Evolutionary conservation across 2,888 invertebrate genomes (phyloP).

Genomic region (Drosophila monieri): DNA sequence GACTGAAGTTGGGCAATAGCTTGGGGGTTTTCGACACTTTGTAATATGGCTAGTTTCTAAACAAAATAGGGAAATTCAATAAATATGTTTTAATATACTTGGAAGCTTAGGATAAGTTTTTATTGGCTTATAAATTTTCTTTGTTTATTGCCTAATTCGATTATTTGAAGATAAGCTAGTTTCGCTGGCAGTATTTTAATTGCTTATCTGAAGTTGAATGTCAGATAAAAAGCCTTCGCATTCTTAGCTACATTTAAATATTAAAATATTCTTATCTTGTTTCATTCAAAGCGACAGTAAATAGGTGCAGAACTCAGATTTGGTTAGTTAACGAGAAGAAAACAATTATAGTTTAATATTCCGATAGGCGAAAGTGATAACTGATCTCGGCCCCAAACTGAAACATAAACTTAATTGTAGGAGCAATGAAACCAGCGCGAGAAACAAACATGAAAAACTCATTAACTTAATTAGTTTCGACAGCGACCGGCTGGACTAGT

Average conservation of each 20-base stretch:
- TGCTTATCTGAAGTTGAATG: not conserved
- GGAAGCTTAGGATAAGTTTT: not conserved
- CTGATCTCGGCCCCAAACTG: not conserved
- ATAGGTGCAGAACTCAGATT: not conserved
- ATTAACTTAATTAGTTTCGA: slow-evolving; percentile 49
- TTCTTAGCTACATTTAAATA: not conserved
- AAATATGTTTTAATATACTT: not conserved
- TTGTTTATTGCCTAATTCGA: slow-evolving; percentile 1
- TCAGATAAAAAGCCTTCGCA: not conserved
- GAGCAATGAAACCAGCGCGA: not conserved
- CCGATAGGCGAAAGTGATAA: slow-evolving; percentile 9
- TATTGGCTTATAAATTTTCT: not conserved
- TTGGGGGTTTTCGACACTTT: slow-evolving; percentile 63
- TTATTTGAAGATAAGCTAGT: not conserved
- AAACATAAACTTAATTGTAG: slow-evolving; percentile 33
- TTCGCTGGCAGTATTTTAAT: not conserved
- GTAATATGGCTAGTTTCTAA: slow-evolving; percentile 77
- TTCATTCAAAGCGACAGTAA: not conserved
- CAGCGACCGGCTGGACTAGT: slow-evolving; percentile 26
- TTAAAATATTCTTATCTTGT: not conserved
- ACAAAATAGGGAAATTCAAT: not conserved
- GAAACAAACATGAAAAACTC: slow-evolving; percentile 30
- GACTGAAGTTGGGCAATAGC: slow-evolving; percentile 64
- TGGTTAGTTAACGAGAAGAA: not conserved
- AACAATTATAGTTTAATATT: not conserved